Evolutionary conservation across 2,113 vertebrate species (phyloP).

Genomic region (Chamaea fasciata): DNA sequence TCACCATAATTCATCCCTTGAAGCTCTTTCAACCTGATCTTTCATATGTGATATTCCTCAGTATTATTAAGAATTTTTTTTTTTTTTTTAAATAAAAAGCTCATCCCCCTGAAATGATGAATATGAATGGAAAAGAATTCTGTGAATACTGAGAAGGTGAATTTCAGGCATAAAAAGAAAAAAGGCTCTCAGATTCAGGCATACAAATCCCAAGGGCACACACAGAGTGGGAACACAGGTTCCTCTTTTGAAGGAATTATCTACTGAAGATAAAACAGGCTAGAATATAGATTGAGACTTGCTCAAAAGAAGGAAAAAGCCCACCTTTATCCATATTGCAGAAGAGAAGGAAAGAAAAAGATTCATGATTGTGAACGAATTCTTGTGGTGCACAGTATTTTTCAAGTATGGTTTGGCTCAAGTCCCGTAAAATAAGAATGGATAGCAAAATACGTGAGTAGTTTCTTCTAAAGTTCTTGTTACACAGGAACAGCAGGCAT

Average conservation of each 20-base stretch:
- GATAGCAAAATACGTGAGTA: constrained; percentile 21
- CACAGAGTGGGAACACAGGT: not conserved
- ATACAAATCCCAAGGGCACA: not conserved
- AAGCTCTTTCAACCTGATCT: not conserved
- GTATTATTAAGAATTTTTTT: not conserved
- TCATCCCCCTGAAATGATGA: not conserved
- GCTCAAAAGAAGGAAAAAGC: not conserved
- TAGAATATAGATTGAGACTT: not conserved
- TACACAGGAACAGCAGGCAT: not conserved
- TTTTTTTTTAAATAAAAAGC: no score
- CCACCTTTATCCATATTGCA: not conserved
- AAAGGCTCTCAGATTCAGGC: not conserved
- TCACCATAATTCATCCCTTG: not conserved
- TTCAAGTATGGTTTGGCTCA: constrained; percentile 18
- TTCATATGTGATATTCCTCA: not conserved
- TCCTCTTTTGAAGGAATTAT: not conserved
- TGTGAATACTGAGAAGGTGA: not conserved
- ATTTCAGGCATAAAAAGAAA: not conserved
- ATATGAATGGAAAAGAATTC: not conserved
- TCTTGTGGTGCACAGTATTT: constrained; percentile 11
- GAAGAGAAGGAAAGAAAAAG: not conserved
- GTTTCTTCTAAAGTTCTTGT: constrained; percentile 13
- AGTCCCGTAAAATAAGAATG: not conserved
- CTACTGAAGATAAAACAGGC: not conserved
- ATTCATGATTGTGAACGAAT: not conserved